These are phyloP conservation scores for Megalops atlanticus DNA, from an alignment of 2,113 vertebrate genomes.

Conservation along the genomic window DNA sequence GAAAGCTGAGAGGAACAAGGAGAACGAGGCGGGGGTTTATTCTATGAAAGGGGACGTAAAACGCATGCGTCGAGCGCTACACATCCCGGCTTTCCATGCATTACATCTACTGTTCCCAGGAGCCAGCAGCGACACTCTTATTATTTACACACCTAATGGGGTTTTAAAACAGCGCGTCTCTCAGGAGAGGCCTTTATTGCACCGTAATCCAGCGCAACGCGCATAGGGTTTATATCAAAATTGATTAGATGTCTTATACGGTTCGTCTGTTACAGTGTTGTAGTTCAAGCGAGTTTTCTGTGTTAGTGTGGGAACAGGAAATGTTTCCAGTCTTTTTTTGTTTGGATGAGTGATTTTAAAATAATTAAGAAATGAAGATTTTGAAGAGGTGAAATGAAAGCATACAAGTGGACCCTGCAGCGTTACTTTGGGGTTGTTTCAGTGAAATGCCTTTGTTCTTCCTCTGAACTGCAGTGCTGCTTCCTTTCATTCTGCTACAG, in stretches of 20 bases:
- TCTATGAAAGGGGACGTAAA: not conserved
- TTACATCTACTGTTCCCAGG: not conserved
- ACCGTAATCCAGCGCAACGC: not conserved
- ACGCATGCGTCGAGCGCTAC: not conserved
- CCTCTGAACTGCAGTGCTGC: not conserved
- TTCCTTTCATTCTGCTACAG: not conserved
- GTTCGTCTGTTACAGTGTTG: not conserved
- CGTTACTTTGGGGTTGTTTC: too few species aligned
- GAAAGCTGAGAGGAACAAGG: slow-evolving; percentile 4
- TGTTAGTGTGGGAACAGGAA: not conserved
- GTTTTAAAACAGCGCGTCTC: not conserved
- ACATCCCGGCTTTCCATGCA: not conserved
- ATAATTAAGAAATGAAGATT: too few species aligned
- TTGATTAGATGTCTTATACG: not conserved
- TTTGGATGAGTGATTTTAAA: too few species aligned
- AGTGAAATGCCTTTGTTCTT: not conserved
- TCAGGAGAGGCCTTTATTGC: not conserved
- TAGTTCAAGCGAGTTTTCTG: not conserved
- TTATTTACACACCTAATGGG: not conserved
- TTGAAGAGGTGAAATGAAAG: too few species aligned
- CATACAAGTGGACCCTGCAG: too few species aligned
- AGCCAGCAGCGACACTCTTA: not conserved
- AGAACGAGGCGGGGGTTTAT: slow-evolving; percentile 17
- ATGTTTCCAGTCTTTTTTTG: not conserved
- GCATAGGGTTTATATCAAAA: not conserved